A percentile compares a stretch with the other conserved stretches of the same genome.
phyloP scores from a whole-genome alignment of 2,113 vertebrate species.

The Bucco capensis region DNA sequence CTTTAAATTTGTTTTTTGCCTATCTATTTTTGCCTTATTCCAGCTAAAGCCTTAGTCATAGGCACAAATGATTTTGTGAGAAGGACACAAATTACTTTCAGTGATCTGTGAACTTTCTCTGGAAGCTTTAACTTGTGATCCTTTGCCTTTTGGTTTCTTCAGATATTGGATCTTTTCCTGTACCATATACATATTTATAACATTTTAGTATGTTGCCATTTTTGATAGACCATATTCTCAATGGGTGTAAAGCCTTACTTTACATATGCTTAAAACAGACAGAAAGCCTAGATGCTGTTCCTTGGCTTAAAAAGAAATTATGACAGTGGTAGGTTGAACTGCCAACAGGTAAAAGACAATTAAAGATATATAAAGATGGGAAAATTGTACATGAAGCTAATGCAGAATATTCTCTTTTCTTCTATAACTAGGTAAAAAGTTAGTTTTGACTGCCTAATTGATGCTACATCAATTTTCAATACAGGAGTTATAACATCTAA shows the following conservation, averaged over 20 bases:
- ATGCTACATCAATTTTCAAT: not conserved
- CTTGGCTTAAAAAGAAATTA: not conserved
- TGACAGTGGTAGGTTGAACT: not conserved
- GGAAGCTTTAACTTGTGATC: not conserved
- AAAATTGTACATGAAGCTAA: not conserved
- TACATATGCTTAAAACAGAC: not conserved
- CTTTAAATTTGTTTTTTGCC: not conserved
- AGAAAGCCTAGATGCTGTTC: not conserved
- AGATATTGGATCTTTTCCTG: not conserved
- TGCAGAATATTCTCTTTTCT: not conserved
- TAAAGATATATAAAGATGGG: not conserved
- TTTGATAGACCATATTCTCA: not conserved
- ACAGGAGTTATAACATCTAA: not conserved
- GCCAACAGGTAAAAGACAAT: not conserved
- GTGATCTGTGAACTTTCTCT: not conserved
- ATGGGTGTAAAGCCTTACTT: not conserved
- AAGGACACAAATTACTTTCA: not conserved
- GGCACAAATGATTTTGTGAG: not conserved
- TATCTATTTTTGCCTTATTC: not conserved
- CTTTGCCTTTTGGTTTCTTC: not conserved
- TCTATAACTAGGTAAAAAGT: not conserved
- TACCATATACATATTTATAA: not conserved
- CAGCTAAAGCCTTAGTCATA: not conserved
- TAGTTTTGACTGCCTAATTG: conserved; percentile 14
- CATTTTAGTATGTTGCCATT: not conserved